These are phyloP conservation scores for Ptychobarbus kaznakovi DNA, from an alignment of 2,797 vertebrate genomes.

Conservation along the genomic window DNA sequence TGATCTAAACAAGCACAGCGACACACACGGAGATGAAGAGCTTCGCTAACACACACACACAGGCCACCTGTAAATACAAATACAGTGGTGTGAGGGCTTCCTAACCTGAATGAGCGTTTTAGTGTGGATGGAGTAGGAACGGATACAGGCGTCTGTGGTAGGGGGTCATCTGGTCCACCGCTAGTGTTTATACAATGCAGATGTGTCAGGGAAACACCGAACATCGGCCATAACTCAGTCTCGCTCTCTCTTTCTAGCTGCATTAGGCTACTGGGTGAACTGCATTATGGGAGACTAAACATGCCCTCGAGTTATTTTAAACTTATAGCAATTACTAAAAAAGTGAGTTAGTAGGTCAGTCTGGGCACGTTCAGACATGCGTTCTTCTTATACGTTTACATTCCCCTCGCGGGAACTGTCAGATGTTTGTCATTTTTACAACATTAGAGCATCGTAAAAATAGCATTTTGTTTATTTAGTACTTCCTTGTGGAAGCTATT, in stretches of 20 bases:
- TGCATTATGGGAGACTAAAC: slow-evolving; percentile 45
- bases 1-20: slow-evolving; percentile 40
- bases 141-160: slow-evolving; percentile 40
- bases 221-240: slow-evolving; percentile 55
- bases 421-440: slow-evolving; percentile 18
- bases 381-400: slow-evolving; percentile 28
- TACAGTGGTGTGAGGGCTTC: slow-evolving; percentile 54
- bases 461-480: slow-evolving; percentile 12
- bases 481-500: background rate
- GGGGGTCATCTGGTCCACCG: slow-evolving; percentile 50
- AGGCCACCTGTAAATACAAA: slow-evolving; percentile 50
- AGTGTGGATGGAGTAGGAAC: slow-evolving; percentile 42
- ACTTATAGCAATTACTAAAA: slow-evolving; percentile 27
- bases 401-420: background rate
- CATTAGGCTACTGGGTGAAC: slow-evolving; percentile 50
- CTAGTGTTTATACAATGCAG: slow-evolving; percentile 61
- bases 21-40: slow-evolving; percentile 36
- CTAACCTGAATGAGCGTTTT: slow-evolving; percentile 45
- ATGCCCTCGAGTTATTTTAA: slow-evolving; percentile 34
- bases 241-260: slow-evolving; percentile 34
- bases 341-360: slow-evolving; percentile 33
- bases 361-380: slow-evolving; percentile 22
- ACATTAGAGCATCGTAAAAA: background rate
- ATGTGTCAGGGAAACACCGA: slow-evolving; percentile 59
- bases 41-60: slow-evolving; percentile 6